Base-by-base conservation (phyloP, 30 jellyfish, hydroid and myxozoan genomes). In the Catostylus mosaicus region DNA sequence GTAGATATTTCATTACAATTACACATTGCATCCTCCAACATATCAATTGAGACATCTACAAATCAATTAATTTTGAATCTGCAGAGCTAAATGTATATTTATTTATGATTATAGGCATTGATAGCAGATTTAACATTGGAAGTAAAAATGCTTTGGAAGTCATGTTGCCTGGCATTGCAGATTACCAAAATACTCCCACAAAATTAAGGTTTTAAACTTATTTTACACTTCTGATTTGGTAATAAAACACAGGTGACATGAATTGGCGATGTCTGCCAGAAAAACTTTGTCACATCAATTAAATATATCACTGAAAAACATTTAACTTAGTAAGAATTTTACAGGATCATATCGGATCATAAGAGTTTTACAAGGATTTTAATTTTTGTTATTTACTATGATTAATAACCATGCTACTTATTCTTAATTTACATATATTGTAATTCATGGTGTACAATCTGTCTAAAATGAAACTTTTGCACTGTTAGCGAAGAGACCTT, bases 41-140 rank as follows among this genome's bases (percentile, higher is more conserved):
- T 71, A 2, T 67, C 20, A 5, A 10, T 29, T 34, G 60, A 29
- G 1, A 5, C 19, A 29, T 26, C 1, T 19, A 67, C 1, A 6
- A 61, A 20, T 20, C 11, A 34, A 1, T 67, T 50, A 12, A 1
- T 8, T 31, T 0, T 35, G 1, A 6, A 20, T 52, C 57, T 32
- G 37, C 12, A 4, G 8, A 2, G 27, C 4, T 43, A 0, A 35
- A 10, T 71, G 23, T 71, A 18, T 22, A 46, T 77, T 63, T n/a
- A 48, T 48, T 8, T 48, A 9, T 5, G 14, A 16, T 48, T 36
- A 0, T 43, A 79, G 89, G 89, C 26, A 47, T 79, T 30, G 89
- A 79, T 61, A 79, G 89, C 82, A 79, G 72, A 62, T 79, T 79
- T 22, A 61, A 65, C 35, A 63, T 29, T 63, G 89, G 89, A 1